phyloP scores from a whole-genome alignment of 2,113 vertebrate species.

The Phrynocephalus versicolor region DNA sequence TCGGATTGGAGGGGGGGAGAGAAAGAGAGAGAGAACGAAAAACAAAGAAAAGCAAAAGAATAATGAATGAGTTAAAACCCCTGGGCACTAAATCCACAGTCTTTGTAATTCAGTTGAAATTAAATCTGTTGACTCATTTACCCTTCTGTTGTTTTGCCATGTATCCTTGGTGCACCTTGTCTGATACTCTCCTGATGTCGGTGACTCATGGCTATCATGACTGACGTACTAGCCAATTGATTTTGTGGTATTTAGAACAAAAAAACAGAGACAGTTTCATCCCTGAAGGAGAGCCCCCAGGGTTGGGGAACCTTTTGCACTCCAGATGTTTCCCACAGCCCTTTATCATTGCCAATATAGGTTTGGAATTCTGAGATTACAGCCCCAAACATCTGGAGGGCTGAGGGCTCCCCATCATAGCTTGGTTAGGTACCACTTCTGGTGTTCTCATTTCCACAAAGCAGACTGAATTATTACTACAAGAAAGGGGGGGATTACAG shows the following conservation, averaged over 20 bases:
- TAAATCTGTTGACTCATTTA: background rate
- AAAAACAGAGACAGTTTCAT: background rate
- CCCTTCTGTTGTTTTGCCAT: background rate
- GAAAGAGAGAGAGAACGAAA: background rate
- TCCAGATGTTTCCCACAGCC: too few species aligned
- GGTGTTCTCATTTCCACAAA: background rate
- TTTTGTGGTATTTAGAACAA: slow-evolving; percentile 3
- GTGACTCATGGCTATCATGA: background rate
- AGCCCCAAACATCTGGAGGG: too few species aligned
- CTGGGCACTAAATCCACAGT: background rate
- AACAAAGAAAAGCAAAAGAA: background rate
- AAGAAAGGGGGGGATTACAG: too few species aligned
- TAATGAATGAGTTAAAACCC: background rate
- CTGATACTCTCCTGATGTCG: background rate
- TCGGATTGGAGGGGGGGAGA: background rate
- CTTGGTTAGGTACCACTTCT: background rate
- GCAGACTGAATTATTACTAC: background rate
- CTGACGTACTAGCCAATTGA: background rate
- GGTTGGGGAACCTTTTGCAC: too few species aligned
- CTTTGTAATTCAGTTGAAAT: slow-evolving; percentile 4
- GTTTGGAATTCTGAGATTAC: too few species aligned
- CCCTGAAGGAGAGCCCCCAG: background rate
- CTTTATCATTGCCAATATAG: too few species aligned
- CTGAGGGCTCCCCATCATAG: too few species aligned
- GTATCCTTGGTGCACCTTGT: background rate